A percentile compares a stretch with the other conserved stretches of the same genome.
These are phyloP conservation scores for Dasypogon diadema DNA, from an alignment of 2,888 invertebrate species.

Conservation along the genomic window DNA sequence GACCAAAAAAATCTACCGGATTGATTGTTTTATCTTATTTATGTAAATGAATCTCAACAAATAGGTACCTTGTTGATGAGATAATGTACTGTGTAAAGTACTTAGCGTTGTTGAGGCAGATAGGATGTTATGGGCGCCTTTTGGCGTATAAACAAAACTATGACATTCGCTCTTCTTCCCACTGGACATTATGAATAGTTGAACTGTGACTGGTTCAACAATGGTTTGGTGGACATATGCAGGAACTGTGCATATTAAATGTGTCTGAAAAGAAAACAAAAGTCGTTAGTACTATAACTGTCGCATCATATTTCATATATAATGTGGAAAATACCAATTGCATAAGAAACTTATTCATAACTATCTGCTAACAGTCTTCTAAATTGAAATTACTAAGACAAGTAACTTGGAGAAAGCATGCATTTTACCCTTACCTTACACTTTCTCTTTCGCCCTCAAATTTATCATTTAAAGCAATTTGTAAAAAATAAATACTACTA, in stretches of 20 bases:
- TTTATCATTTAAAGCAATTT: no score
- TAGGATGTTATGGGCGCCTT: constrained; percentile 64
- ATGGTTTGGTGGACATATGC: constrained; percentile 77
- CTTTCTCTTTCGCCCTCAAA: no score
- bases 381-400: no score
- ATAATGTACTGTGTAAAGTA: constrained; percentile 64
- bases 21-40: constrained; percentile 39
- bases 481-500: no score
- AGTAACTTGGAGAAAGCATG: no score
- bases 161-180: constrained; percentile 90
- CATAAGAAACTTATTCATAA: no score
- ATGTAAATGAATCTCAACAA: constrained; percentile 37
- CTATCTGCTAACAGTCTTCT: no score
- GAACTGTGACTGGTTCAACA: constrained; percentile 78
- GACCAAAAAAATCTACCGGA: constrained; percentile 39
- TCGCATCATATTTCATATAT: no score
- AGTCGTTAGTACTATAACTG: no score
- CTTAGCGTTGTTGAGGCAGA: constrained; percentile 66
- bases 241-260: constrained; percentile 88
- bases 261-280: constrained; percentile 74
- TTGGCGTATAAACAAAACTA: constrained; percentile 83
- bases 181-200: constrained; percentile 84
- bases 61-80: constrained; percentile 65
- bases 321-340: no score
- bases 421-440: no score